Conservation (phyloP, 37 sponge, comb jelly and placozoan species). For the Ephydatia muelleri region DNA sequence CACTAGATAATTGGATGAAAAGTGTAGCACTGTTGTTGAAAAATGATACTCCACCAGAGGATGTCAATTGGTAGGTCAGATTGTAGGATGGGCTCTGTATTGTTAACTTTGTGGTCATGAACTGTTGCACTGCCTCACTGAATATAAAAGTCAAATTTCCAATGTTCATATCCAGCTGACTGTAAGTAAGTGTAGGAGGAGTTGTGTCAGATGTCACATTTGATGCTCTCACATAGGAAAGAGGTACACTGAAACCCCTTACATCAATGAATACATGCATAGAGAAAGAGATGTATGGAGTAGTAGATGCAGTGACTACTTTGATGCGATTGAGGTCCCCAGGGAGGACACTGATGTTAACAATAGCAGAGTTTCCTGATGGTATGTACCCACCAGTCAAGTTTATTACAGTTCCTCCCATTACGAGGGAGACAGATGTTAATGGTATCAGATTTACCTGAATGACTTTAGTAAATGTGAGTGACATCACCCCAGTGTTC, state of each 20-base stretch:
- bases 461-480: conserved; percentile 82
- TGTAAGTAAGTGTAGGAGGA: conserved; percentile 25
- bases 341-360: conserved; percentile 37
- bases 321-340: conserved; percentile 79
- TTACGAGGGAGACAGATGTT: conserved; percentile 53
- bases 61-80: neutral
- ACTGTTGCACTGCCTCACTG: conserved; percentile 73
- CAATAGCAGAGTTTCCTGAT: conserved; percentile 45
- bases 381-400: conserved; percentile 55
- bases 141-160: conserved; percentile 78
- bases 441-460: conserved; percentile 43
- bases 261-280: conserved; percentile 42
- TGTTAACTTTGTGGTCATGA: conserved; percentile 9
- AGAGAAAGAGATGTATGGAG: conserved; percentile 49
- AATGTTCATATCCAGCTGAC: conserved; percentile 70
- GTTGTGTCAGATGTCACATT: conserved; percentile 51
- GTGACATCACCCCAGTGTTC: conserved; percentile 56
- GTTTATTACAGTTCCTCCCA: conserved; percentile 10
- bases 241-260: conserved; percentile 21
- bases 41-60: neutral
- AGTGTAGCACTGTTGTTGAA: conserved; percentile 41
- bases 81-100: neutral
- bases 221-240: conserved; percentile 10
- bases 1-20: conserved; percentile 11
- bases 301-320: conserved; percentile 43